phyloP scores from a whole-genome alignment of 1,140 invertebrate genomes.

The Bombus consobrinus region DNA sequence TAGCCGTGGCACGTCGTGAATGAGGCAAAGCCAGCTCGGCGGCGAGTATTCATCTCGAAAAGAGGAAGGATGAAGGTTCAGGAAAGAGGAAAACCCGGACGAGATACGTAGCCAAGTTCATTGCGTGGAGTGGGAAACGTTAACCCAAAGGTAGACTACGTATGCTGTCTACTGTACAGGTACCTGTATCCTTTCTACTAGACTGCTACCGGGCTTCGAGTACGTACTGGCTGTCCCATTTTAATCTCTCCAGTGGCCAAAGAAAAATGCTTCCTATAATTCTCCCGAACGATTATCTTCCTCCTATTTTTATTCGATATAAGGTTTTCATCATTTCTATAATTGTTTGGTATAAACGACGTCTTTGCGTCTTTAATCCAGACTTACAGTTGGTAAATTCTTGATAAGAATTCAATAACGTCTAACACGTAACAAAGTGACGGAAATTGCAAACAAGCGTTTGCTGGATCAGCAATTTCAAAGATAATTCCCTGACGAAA shows the following conservation, averaged over 20 bases:
- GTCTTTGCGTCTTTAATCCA: neutral
- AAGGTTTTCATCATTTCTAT: no score
- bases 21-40: constrained; percentile 43
- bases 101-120: constrained; percentile 54
- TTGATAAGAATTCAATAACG: neutral
- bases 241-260: neutral
- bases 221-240: neutral
- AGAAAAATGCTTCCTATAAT: neutral
- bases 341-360: neutral
- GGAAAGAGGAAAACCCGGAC: constrained; percentile 63
- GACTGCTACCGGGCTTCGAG: neutral
- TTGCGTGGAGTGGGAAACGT: constrained; percentile 15
- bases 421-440: neutral
- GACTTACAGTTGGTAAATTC: neutral
- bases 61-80: constrained; percentile 64
- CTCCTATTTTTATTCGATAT: neutral
- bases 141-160: neutral
- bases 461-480: neutral
- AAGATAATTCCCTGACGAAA: neutral
- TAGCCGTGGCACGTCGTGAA: constrained; percentile 54
- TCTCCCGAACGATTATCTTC: neutral
- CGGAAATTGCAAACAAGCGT: neutral
- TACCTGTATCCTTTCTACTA: neutral
- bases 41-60: constrained; percentile 66
- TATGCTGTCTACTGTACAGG: constrained; percentile 8